Base-by-base conservation (phyloP, 2,797 vertebrate species). In the Gypaetus barbatus region DNA sequence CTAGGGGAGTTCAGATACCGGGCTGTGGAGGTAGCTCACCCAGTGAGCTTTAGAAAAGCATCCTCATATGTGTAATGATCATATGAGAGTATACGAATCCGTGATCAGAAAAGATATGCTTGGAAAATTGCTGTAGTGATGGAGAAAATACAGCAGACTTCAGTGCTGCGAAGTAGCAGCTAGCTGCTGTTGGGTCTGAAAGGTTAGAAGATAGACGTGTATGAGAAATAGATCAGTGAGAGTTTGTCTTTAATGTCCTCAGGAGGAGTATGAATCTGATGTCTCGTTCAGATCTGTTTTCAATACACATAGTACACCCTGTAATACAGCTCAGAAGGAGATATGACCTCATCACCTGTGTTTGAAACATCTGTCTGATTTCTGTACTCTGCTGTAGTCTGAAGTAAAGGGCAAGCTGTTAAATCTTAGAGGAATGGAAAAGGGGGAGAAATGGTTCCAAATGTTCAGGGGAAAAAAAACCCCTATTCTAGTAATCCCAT, bases 41-140 rank as follows among this genome's bases (percentile, higher is more conserved):
- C 19, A 65, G 41, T 3, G 11, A 37, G n/a, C 44, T 69, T 24
- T 44, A 33, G 43, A 66, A 89, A 12, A 64, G 27, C 82, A 35
- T 71, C 58, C 58, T 75, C 23, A 2, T 35, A 13, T 5, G 22
- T 4, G 14, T 17, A 25, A 7, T 8, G 39, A 33, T 61, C 1
- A 0, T 28, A 4, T 3, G 63, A 68, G 63, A 46, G 43, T 8
- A 6, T 6, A 9, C 0, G 23, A n/a, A 25, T 69, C 70, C 0
- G 1, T 12, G 30, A 30, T 19, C 51, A 25, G 61, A 54, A 44
- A 30, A 54, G 66, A 15, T 4, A 21, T 15, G 15, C 7, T 16
- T 74, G 86, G 54, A 64, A 60, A 43, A 31, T 8, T 30, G 35
- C 54, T 7, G 10, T 37, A 27, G 25, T 11, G 44, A 5, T 31